Evolutionary conservation across 2,888 invertebrate species (phyloP).

Genomic region (Hymenopus coronatus): DNA sequence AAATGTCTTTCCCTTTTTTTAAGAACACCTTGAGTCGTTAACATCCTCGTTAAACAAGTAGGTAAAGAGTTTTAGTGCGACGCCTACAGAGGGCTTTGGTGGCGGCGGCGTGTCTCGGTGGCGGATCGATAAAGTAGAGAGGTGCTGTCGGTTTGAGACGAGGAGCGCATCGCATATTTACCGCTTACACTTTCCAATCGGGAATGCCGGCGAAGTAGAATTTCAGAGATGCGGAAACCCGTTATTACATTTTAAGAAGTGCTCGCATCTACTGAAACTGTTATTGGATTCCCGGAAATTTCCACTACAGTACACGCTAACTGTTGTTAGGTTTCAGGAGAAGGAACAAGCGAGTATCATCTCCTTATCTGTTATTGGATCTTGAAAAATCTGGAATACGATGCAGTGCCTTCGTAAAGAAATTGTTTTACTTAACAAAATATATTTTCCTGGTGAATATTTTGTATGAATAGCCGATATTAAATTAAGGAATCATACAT

Average conservation of each 20-base stretch:
- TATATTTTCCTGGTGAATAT: not conserved
- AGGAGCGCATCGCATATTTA: not conserved
- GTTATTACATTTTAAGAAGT: not conserved
- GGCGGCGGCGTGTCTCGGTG: not conserved
- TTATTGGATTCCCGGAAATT: not conserved
- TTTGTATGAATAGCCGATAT: no score
- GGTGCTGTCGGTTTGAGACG: not conserved
- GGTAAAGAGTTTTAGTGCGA: not conserved
- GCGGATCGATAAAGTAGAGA: not conserved
- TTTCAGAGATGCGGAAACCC: not conserved
- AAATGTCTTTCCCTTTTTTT: not conserved
- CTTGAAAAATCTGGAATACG: not conserved
- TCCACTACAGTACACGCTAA: not conserved
- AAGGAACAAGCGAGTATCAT: not conserved
- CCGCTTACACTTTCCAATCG: not conserved
- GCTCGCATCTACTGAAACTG: not conserved
- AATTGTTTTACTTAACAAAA: not conserved
- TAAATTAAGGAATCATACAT: no score
- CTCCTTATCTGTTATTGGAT: not conserved
- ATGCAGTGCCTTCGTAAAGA: not conserved
- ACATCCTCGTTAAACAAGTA: not conserved
- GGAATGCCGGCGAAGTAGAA: not conserved
- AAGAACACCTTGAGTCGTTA: not conserved
- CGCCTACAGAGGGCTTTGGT: not conserved
- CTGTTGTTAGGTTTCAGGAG: not conserved